Percentiles rank a stretch among this genome's conserved stretches.
Evolutionary conservation across 92 coral and sea anemone genomes (phyloP).

Genomic region (Desmophyllum pertusum): DNA sequence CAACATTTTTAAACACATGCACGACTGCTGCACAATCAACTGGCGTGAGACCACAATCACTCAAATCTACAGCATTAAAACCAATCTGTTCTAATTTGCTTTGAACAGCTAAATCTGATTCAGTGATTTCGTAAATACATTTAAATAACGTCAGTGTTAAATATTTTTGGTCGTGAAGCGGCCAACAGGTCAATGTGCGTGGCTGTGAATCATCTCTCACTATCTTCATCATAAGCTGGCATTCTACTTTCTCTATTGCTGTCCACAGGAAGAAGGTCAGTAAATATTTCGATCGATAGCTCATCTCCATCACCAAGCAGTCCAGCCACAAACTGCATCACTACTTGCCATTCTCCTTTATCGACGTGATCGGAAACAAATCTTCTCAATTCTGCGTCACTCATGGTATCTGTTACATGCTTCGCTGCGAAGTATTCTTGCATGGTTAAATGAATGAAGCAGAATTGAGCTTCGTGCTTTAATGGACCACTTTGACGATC

Average conservation of each 20-base stretch:
- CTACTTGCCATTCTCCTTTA: constrained; percentile 50
- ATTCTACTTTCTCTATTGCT: background rate
- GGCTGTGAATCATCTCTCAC: too few relatives aligned
- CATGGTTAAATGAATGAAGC: constrained; percentile 54
- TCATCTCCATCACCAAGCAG: constrained; percentile 23
- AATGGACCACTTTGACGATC: background rate
- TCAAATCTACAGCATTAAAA: constrained; percentile 16
- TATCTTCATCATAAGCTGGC: too few relatives aligned
- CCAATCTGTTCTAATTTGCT: background rate
- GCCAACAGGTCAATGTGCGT: background rate
- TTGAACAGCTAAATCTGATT: background rate
- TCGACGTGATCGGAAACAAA: constrained; percentile 9
- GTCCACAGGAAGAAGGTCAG: background rate
- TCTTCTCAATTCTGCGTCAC: background rate
- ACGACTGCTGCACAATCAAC: constrained; percentile 17
- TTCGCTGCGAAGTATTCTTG: constrained; percentile 55
- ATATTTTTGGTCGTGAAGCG: background rate
- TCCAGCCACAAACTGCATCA: constrained; percentile 62
- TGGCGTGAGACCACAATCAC: background rate
- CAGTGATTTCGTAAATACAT: background rate
- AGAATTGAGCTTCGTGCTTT: constrained; percentile 26
- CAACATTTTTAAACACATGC: background rate
- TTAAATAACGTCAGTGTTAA: background rate
- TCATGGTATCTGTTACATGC: background rate
- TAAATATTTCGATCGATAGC: background rate